Conservation (phyloP, 2,888 invertebrate genomes). For the Anagyrus pseudococci region DNA sequence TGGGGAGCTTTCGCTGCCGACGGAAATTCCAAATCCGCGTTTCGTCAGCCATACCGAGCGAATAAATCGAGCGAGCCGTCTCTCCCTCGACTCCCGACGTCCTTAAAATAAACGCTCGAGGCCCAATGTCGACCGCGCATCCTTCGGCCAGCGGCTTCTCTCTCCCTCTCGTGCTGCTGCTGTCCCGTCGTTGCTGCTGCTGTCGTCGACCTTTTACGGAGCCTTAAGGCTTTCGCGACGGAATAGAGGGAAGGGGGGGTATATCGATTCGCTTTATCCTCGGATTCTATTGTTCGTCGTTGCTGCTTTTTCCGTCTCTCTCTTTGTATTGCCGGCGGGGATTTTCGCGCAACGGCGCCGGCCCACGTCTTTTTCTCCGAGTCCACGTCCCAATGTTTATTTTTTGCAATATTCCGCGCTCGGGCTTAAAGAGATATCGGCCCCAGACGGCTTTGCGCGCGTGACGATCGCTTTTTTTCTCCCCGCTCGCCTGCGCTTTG, state of each 20-base stretch:
- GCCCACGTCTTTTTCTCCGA: no score
- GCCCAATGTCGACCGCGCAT: not conserved
- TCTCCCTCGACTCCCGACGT: no score
- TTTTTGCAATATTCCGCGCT: not conserved
- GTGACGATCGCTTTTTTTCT: not conserved
- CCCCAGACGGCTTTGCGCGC: not conserved
- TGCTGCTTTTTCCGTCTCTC: not conserved
- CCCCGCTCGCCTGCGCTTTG: no score
- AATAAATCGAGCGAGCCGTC: not conserved
- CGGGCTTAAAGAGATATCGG: conserved; percentile 1
- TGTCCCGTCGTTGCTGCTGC: conserved; percentile 6
- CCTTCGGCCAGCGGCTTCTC: no score
- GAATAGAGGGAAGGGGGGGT: no score
- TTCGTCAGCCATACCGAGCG: not conserved
- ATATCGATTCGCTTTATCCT: conserved; percentile 6
- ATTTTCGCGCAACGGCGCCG: no score
- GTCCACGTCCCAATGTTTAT: not conserved
- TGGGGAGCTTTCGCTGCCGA: not conserved
- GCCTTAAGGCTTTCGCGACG: not conserved
- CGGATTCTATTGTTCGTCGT: not conserved
- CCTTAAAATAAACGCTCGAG: conserved; percentile 23
- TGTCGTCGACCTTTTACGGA: conserved; percentile 20
- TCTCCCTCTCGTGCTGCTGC: no score
- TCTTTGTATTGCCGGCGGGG: no score
- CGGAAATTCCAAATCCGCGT: conserved; percentile 26